Evolutionary conservation across 30 jellyfish, hydroid and myxozoan species (phyloP), one percentile per base, ranked within the genome.

Genomic region (Pelagia noctiluca): DNA sequence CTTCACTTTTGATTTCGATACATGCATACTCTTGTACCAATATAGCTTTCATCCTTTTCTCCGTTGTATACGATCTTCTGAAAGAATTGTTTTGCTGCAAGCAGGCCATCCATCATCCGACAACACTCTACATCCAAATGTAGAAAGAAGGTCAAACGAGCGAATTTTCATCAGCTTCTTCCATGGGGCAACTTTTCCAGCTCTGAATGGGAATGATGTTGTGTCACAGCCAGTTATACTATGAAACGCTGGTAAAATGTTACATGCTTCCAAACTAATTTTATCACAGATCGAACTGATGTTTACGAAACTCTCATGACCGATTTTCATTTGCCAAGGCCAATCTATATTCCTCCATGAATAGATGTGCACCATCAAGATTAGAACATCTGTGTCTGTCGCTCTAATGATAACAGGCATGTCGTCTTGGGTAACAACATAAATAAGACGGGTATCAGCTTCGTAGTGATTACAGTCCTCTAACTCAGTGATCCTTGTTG

Each of bases 1-100:
- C 71, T 78, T 57, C 63, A 78, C 89, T 78, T 78, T 70, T 78
- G 89, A 10, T 70, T 78, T 78, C 62, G 35, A 81, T 78, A 78
- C 89, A 78, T 78, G 33, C 89, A 81, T 57, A 64, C 31, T 38
- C 69, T 35, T 22, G 89, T 64, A 35, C 62, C 89, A 34, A 38
- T 50, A 32, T 37, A 50, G 80, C 35, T 30, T 52, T 64, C 89
- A 30, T 78, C 75, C 16, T 61, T 78, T 76, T 34, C 35, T 67
- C 89, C 89, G 19, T 46, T 30, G 35, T 54, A 77, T 71, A 77
- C 33, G 70, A 77, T 68, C 33, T 66, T 53, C 32, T 53, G 50
- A 77, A 77, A 42, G 57, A 42, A 42, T 42, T 42, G 12, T 42
- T 42, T 42, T 8, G 57, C 57, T 42, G 57, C 57, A 5, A 5